Evolutionary conservation across 2,797 vertebrate species (phyloP).

Genomic region (Megalops cyprinoides): DNA sequence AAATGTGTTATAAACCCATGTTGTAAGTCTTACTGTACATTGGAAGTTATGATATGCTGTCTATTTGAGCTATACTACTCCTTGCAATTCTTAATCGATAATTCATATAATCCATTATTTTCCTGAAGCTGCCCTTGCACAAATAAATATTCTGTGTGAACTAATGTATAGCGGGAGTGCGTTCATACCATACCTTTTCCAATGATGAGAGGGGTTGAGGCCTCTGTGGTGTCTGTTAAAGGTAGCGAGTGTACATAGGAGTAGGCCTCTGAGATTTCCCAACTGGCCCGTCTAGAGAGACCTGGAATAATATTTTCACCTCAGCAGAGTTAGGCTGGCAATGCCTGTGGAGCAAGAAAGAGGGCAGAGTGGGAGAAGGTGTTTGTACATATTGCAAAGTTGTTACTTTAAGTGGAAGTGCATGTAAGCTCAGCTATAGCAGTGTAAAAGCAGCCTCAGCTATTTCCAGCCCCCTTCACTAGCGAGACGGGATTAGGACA

Average conservation of each 20-base stretch:
- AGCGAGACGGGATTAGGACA: slow-evolving; percentile 33
- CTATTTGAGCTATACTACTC: no score
- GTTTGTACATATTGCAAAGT: background rate
- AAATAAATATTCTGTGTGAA: no score
- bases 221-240: background rate
- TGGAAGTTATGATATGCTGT: no score
- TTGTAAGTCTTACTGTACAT: no score
- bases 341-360: background rate
- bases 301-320: background rate
- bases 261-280: slow-evolving; percentile 18
- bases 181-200: background rate
- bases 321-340: slow-evolving; percentile 4
- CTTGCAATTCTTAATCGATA: no score
- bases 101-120: no score
- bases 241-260: background rate
- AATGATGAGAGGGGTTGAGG: background rate
- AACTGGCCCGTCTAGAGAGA: background rate
- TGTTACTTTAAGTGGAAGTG: slow-evolving; percentile 2
- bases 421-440: background rate
- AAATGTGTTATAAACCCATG: no score
- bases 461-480: slow-evolving; percentile 29
- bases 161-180: background rate
- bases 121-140: no score
- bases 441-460: background rate
- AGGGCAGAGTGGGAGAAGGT: background rate